Evolutionary conservation across 2,113 vertebrate genomes (phyloP).

Genomic region (Pangasianodon hypophthalmus): DNA sequence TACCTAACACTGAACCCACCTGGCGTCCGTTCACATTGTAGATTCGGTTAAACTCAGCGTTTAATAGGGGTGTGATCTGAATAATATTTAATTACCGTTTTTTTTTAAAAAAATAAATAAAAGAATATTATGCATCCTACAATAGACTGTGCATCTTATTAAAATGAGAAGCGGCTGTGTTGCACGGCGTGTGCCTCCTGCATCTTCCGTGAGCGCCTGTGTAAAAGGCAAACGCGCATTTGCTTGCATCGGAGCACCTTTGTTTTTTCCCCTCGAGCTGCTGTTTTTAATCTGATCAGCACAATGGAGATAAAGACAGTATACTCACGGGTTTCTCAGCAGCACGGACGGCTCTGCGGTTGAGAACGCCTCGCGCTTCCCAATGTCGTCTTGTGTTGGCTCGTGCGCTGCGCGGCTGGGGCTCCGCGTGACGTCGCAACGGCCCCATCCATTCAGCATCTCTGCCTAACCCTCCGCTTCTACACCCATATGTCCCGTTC

Average conservation of each 20-base stretch:
- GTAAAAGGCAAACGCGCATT: not conserved
- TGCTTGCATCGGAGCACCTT: not conserved
- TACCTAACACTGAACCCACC: not conserved
- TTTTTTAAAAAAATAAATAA: no score
- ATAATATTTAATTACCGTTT: not conserved
- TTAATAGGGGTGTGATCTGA: not conserved
- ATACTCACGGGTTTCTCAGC: conserved; percentile 68
- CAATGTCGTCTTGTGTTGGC: conserved; percentile 66
- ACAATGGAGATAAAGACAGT: conserved; percentile 5
- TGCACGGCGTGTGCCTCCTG: not conserved
- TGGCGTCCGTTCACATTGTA: not conserved
- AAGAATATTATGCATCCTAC: not conserved
- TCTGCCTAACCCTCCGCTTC: conserved; percentile 69
- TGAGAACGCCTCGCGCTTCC: conserved; percentile 67
- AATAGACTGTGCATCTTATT: not conserved
- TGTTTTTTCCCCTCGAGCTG: not conserved
- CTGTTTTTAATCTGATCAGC: not conserved
- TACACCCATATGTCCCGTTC: conserved; percentile 71
- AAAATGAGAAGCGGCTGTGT: not conserved
- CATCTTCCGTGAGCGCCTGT: not conserved
- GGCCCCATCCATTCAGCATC: conserved; percentile 82
- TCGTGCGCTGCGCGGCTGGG: conserved; percentile 77
- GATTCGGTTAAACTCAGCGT: not conserved
- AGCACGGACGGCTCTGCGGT: conserved; percentile 45
- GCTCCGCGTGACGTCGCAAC: conserved; percentile 79